Conservation (phyloP, 2,113 vertebrate genomes). For the Shinisaurus crocodilurus region DNA sequence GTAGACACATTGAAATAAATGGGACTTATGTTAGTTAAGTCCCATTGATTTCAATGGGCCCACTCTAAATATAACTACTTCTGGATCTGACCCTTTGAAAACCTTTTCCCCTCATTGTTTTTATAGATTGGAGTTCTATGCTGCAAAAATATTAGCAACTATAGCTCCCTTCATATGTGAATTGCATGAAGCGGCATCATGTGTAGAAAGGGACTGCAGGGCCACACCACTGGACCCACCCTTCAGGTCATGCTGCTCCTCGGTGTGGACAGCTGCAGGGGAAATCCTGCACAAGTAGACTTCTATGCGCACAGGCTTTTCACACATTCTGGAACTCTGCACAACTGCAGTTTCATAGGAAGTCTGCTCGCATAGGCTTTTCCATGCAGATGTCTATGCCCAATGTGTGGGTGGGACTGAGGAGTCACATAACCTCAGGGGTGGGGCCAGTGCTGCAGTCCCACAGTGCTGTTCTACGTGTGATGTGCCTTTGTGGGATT, state of each 20-base stretch:
- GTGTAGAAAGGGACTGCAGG: not conserved
- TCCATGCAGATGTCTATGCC: not conserved
- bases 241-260: not conserved
- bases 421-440: not conserved
- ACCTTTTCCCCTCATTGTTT: rapidly evolving
- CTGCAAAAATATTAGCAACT: rapidly evolving
- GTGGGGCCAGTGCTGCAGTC: not conserved
- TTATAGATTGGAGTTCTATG: rapidly evolving
- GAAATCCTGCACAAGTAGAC: not conserved
- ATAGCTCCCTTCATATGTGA: not conserved
- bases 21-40: too few species aligned
- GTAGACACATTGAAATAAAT: too few species aligned
- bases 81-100: not conserved
- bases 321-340: not conserved
- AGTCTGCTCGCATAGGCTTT: not conserved
- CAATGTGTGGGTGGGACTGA: too few species aligned
- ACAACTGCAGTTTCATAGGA: not conserved
- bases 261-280: too few species aligned
- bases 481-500: not conserved
- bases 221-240: not conserved
- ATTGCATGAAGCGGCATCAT: not conserved
- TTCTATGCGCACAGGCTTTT: not conserved
- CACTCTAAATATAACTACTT: too few species aligned
- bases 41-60: too few species aligned
- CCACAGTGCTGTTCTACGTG: not conserved